Evolutionary conservation across 2,113 vertebrate genomes (phyloP).

Genomic region (Bujurquina vittata): DNA sequence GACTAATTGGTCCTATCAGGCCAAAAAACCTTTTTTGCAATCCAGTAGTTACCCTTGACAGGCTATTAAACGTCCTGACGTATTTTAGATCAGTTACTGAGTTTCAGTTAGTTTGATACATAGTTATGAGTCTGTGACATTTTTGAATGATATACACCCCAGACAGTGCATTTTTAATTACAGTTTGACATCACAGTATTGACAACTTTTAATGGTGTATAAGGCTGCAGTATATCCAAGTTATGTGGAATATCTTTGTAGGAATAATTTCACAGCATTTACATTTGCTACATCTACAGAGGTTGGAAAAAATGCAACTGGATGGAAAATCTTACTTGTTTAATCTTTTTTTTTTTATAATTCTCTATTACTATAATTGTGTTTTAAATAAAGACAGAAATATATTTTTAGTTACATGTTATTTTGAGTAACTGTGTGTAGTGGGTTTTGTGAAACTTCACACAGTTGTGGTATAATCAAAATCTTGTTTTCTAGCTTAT

Average conservation of each 20-base stretch:
- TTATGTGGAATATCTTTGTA: background rate
- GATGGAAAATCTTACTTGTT: background rate
- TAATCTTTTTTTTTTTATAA: background rate
- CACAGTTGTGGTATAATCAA: no score
- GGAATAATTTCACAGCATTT: background rate
- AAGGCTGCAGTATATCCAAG: background rate
- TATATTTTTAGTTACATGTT: no score
- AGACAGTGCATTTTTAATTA: background rate
- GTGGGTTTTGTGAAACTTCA: no score
- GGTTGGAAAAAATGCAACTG: background rate
- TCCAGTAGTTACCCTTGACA: background rate
- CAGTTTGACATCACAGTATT: background rate
- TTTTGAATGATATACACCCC: background rate
- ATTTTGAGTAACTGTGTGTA: no score
- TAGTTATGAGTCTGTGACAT: background rate
- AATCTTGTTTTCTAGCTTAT: no score
- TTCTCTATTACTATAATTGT: no score
- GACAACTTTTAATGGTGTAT: background rate
- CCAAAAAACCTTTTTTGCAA: constrained; percentile 22
- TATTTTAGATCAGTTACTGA: constrained; percentile 14
- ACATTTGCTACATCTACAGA: background rate
- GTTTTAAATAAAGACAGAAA: no score
- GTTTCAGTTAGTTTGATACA: background rate
- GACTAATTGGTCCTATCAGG: constrained; percentile 49
- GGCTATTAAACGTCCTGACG: constrained; percentile 26